These are phyloP conservation scores for Protobothrops mucrosquamatus DNA, from an alignment of 2,113 vertebrate genomes.

Conservation along the genomic window DNA sequence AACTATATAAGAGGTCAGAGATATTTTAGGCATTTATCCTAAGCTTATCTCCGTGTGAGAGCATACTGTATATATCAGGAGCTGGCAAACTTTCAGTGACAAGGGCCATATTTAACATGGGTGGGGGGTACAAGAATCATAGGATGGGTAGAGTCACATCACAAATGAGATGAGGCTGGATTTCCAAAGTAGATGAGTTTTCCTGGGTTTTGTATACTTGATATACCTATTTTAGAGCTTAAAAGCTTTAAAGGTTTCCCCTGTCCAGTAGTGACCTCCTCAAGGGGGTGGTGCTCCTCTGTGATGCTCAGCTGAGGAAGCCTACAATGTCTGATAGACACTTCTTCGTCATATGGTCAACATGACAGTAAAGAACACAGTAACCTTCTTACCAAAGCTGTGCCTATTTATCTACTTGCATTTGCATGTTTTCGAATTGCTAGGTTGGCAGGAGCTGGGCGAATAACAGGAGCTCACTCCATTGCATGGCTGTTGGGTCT, in stretches of 20 bases:
- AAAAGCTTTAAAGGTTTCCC: not conserved
- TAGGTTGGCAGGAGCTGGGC: not conserved
- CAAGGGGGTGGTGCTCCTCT: not conserved
- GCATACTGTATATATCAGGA: not conserved
- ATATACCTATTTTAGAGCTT: not conserved
- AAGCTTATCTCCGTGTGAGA: not conserved
- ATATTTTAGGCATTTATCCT: not conserved
- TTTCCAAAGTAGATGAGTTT: not conserved
- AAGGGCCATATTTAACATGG: not conserved
- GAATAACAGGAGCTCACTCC: not conserved
- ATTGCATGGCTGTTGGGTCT: not conserved
- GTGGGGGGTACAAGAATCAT: not conserved
- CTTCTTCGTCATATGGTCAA: not conserved
- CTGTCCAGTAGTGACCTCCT: not conserved
- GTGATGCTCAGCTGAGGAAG: not conserved
- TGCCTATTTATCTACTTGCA: not conserved
- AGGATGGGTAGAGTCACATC: not conserved
- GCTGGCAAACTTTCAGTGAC: not conserved
- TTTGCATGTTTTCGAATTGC: not conserved
- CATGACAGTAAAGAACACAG: not conserved
- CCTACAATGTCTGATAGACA: not conserved
- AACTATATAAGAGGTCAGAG: not conserved
- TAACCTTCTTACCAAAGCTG: not conserved
- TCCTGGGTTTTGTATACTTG: not conserved
- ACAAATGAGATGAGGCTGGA: not conserved